These are phyloP conservation scores for Eulacestoma nigropectus DNA, from an alignment of 2,113 vertebrate species.

Conservation along the genomic window DNA sequence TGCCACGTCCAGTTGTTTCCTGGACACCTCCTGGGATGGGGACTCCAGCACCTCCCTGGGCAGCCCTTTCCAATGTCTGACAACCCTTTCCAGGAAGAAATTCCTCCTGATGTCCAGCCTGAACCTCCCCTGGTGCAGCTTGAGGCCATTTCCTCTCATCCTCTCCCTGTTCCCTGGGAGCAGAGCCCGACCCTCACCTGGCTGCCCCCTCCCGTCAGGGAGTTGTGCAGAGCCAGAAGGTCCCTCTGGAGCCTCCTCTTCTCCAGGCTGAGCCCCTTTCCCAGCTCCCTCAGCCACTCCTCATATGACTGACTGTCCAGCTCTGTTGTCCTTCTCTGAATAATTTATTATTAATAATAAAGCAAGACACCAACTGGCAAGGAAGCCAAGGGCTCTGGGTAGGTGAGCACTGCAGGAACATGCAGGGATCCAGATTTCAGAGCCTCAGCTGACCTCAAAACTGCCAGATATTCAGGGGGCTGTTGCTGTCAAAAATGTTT, in stretches of 20 bases:
- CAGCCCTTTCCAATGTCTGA: background rate
- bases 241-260: background rate
- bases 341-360: background rate
- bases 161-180: background rate
- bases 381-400: background rate
- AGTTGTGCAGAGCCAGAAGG: rapidly evolving
- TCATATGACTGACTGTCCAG: background rate
- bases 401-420: background rate
- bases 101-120: background rate
- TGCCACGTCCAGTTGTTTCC: rapidly evolving
- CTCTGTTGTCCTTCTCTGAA: background rate
- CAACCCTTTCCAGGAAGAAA: background rate
- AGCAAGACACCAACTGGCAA: background rate
- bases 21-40: background rate
- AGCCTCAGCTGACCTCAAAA: background rate
- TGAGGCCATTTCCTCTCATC: rapidly evolving
- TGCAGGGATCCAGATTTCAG: background rate
- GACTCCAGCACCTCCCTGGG: background rate
- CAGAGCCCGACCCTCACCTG: rapidly evolving
- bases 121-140: background rate
- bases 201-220: background rate
- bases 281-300: background rate
- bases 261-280: background rate
- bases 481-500: background rate
- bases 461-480: background rate